phyloP scores from a whole-genome alignment of 2,888 invertebrate species.

The Oscheius sp. region DNA sequence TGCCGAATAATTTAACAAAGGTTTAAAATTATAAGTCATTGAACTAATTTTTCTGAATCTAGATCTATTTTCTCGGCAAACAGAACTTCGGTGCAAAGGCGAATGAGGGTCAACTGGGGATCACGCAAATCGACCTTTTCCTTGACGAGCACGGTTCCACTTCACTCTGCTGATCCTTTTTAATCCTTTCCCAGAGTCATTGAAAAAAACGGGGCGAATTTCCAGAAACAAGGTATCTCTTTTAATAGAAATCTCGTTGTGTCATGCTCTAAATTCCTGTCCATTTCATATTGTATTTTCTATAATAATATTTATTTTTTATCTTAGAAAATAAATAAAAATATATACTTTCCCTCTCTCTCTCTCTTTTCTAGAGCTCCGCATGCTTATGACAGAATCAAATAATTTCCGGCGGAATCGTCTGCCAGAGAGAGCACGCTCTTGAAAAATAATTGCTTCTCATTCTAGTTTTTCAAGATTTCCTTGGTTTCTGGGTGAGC shows the following conservation, averaged over 20 bases:
- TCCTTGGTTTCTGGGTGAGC: no score
- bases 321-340: neutral
- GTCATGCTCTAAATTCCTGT: conserved; percentile 1
- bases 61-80: conserved; percentile 53
- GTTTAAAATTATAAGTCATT: neutral
- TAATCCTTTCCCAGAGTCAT: conserved; percentile 12
- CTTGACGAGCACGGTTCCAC: conserved; percentile 45
- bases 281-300: neutral
- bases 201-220: conserved; percentile 12
- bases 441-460: no score
- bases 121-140: conserved; percentile 51
- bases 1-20: conserved; percentile 50
- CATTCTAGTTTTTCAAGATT: no score
- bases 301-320: neutral
- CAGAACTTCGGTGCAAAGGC: conserved; percentile 41
- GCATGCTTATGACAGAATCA: no score
- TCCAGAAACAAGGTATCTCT: conserved; percentile 10
- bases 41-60: conserved; percentile 12
- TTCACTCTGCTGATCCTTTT: conserved; percentile 42
- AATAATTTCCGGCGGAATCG: no score
- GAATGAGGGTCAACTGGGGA: conserved; percentile 54
- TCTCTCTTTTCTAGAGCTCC: neutral
- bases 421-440: no score
- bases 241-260: neutral
- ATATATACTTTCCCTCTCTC: neutral